Conservation (phyloP, 2,113 vertebrate species). For the Miniopterus natalensis region DNA sequence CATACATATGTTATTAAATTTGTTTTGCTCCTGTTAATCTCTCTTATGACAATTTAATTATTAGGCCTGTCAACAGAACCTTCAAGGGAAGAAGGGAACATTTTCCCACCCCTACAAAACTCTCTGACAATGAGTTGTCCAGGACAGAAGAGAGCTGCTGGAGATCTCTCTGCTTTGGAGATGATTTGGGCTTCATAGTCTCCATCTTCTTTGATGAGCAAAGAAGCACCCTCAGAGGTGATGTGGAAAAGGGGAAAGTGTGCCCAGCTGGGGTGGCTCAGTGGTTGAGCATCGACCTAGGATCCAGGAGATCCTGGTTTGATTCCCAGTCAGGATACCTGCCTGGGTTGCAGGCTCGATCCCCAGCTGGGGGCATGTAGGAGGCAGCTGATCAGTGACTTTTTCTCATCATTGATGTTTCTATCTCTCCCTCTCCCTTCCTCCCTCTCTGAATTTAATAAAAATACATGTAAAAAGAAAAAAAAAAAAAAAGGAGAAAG, state of each 20-base stretch:
- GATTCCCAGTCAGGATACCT: too few relatives aligned
- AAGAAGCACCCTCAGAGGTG: background rate
- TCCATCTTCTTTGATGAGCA: background rate
- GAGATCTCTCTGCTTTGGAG: background rate
- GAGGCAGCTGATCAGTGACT: too few relatives aligned
- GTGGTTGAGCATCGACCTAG: too few relatives aligned
- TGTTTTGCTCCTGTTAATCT: background rate
- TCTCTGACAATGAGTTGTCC: background rate
- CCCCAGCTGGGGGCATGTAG: too few relatives aligned
- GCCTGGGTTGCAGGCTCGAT: too few relatives aligned
- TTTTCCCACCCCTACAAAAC: background rate
- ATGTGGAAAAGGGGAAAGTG: background rate
- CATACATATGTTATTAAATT: background rate
- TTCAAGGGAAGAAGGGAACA: background rate
- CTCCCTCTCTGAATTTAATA: too few relatives aligned
- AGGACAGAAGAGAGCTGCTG: background rate
- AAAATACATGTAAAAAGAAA: too few relatives aligned
- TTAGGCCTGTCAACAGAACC: background rate
- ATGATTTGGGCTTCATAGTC: background rate
- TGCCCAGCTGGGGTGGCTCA: too few relatives aligned
- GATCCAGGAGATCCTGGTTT: too few relatives aligned
- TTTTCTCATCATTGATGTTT: too few relatives aligned
- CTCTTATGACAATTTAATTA: background rate
- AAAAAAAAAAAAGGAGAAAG: background rate
- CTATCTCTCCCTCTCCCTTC: too few relatives aligned